These are phyloP conservation scores for Hipparchia sbordonii DNA, from an alignment of 2,888 invertebrate genomes.

Conservation along the genomic window DNA sequence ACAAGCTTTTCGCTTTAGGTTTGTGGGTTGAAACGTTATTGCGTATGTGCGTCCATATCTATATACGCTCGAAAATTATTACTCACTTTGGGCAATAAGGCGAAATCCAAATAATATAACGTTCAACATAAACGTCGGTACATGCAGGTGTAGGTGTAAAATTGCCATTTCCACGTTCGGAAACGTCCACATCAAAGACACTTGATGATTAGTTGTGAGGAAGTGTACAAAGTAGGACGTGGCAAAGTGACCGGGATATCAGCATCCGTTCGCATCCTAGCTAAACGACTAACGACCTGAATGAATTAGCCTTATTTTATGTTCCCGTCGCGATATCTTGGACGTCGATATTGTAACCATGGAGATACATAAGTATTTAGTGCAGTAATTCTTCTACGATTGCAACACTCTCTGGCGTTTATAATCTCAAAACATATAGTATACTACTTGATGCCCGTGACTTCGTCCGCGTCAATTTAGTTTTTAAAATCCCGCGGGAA, in stretches of 20 bases:
- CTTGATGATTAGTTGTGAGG: conserved; percentile 44
- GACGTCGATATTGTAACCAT: conserved; percentile 14
- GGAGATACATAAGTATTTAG: too few species aligned
- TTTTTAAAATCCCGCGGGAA: too few species aligned
- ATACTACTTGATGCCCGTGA: too few species aligned
- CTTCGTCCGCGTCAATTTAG: too few species aligned
- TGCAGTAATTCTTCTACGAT: too few species aligned
- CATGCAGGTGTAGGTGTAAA: conserved; percentile 43
- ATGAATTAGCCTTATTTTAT: conserved; percentile 41
- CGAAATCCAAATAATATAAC: not conserved
- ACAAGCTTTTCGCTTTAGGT: too few species aligned
- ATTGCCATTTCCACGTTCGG: conserved; percentile 43
- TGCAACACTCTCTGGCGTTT: too few species aligned
- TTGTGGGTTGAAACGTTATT: too few species aligned
- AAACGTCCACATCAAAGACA: conserved; percentile 47
- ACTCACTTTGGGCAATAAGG: not conserved
- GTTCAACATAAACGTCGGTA: conserved; percentile 4
- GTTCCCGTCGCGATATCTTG: conserved; percentile 31
- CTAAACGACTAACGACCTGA: conserved; percentile 39
- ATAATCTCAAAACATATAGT: too few species aligned
- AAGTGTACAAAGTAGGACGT: conserved; percentile 46
- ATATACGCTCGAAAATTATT: too few species aligned
- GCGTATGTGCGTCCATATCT: too few species aligned
- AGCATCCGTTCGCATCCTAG: conserved; percentile 48
- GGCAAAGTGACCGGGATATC: conserved; percentile 50